phyloP scores from a whole-genome alignment of 1,140 invertebrate species.

The Drosophila kepulauana region DNA sequence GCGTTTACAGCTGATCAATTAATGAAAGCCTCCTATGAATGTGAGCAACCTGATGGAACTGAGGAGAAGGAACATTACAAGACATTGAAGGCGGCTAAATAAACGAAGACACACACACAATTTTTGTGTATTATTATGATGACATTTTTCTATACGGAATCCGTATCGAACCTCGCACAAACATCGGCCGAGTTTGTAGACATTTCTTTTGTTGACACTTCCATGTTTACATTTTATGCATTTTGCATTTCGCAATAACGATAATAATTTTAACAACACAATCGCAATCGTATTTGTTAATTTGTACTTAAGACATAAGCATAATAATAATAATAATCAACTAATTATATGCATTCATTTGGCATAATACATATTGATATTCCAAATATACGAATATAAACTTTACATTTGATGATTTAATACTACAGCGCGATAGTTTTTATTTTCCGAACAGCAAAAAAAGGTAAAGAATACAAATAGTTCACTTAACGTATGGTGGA shows the following conservation, averaged over 20 bases:
- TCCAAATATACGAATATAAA: constrained; percentile 56
- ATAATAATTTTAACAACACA: constrained; percentile 62
- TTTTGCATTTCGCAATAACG: constrained; percentile 53
- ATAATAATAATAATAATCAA: constrained; percentile 21
- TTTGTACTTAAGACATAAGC: constrained; percentile 73
- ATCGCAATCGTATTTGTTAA: constrained; percentile 69
- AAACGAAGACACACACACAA: constrained; percentile 38
- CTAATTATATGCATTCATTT: constrained; percentile 44
- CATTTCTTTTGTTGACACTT: constrained; percentile 55
- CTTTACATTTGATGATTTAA: constrained; percentile 3
- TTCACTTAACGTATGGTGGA: constrained; percentile 89
- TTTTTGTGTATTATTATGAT: constrained; percentile 23
- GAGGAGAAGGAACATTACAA: constrained; percentile 94
- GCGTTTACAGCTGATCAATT: constrained; percentile 92
- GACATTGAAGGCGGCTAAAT: constrained; percentile 87
- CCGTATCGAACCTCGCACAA: constrained; percentile 55
- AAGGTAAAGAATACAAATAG: neutral
- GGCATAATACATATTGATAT: constrained; percentile 55
- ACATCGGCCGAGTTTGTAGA: constrained; percentile 22
- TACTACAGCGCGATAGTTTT: constrained; percentile 1
- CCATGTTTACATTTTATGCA: constrained; percentile 30
- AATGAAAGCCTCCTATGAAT: constrained; percentile 93
- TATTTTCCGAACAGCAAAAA: neutral
- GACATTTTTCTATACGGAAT: constrained; percentile 44
- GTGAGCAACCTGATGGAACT: constrained; percentile 92